A percentile compares a stretch with the other conserved stretches of the same genome.
Conservation (phyloP, 2,888 invertebrate genomes). For the Noctua fimbriata region DNA sequence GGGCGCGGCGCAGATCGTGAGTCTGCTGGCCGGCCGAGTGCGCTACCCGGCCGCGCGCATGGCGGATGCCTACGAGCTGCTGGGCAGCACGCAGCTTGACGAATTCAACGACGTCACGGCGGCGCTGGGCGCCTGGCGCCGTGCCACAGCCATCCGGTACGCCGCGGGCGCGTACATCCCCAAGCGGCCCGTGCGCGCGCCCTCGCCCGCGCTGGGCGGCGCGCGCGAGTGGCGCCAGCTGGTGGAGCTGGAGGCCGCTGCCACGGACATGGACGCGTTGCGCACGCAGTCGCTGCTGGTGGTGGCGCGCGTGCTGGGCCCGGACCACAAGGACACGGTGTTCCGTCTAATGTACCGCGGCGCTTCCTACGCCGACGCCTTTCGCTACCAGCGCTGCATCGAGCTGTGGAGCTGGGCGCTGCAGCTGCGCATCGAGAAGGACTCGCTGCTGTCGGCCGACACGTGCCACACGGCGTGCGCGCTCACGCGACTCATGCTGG, state of each 20-base stretch:
- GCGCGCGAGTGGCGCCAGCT: slow-evolving; percentile 94
- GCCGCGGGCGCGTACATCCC: slow-evolving; percentile 65
- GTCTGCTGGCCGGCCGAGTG: slow-evolving; percentile 91
- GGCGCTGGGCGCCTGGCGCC: slow-evolving; percentile 94
- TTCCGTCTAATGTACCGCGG: slow-evolving; percentile 94
- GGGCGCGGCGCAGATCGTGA: slow-evolving; percentile 91
- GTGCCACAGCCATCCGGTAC: slow-evolving; percentile 88
- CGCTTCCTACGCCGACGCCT: slow-evolving; percentile 93
- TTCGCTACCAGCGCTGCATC: slow-evolving; percentile 95
- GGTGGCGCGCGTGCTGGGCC: slow-evolving; percentile 96
- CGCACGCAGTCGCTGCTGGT: slow-evolving; percentile 96
- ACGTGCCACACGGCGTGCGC: slow-evolving; percentile 97
- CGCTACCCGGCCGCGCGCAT: slow-evolving; percentile 92
- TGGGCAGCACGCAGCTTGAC: slow-evolving; percentile 96
- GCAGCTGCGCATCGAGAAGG: slow-evolving; percentile 94
- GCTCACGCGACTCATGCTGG: slow-evolving; percentile 95
- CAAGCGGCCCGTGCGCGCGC: slow-evolving; percentile 89
- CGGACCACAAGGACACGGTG: slow-evolving; percentile 96
- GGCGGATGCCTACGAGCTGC: slow-evolving; percentile 96
- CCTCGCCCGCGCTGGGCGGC: slow-evolving; percentile 85
- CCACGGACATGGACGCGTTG: slow-evolving; percentile 95
- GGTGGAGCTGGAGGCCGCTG: slow-evolving; percentile 93
- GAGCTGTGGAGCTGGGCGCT: slow-evolving; percentile 96
- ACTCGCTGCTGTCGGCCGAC: slow-evolving; percentile 93
- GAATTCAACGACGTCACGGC: slow-evolving; percentile 94